Evolutionary conservation across 2,797 vertebrate species (phyloP), one percentile per base, ranked within the genome.

Genomic region (Silurus aristotelis): DNA sequence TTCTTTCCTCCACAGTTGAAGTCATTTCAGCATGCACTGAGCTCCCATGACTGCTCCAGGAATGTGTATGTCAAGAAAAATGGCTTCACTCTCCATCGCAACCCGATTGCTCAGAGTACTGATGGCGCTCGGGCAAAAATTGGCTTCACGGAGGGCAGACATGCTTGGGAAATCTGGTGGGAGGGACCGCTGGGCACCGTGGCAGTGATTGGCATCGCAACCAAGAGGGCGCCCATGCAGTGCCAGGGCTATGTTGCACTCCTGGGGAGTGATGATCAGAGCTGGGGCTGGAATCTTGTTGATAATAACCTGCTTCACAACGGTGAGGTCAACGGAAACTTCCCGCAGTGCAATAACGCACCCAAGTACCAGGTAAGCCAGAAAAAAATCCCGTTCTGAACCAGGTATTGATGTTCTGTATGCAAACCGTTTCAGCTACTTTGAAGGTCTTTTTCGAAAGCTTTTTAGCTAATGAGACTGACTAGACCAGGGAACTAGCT

Each of bases 151-250:
- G 98, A 99, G 94, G 98, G 98, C 43, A 96, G 98, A 55, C 98
- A 99, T 6, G 98, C 98, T 25, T 99, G 98, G 98, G 98, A 99
- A 93, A 97, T 99, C 87, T 99, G 98, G 98, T 99, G 98, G 98
- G 98, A 99, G 83, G 98, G 98, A 68, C 98, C 98, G 5, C 95
- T 99, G 3, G 98, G 98, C 87, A 99, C 98, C 0, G 98, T 99
- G 90, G 98, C 98, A 0, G 98, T 99, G 82, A 98, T 99, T 43
- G 98, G 98, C 90, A 96, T 99, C 1, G 98, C 98, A 89, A 99
- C 98, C 0, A 99, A 99, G 91, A 95, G 97, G 79, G 98, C 98
- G 0, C 93, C 96, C 83, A 97, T 99, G 97, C 98, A 99, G 93
- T 99, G 98, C 91, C 98, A 99, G 90, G 98, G 98, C n/a, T 99